Percentiles rank a stretch among this genome's conserved stretches.
Conservation (phyloP, 2,797 vertebrate genomes). For the Acipenser transmontanus region DNA sequence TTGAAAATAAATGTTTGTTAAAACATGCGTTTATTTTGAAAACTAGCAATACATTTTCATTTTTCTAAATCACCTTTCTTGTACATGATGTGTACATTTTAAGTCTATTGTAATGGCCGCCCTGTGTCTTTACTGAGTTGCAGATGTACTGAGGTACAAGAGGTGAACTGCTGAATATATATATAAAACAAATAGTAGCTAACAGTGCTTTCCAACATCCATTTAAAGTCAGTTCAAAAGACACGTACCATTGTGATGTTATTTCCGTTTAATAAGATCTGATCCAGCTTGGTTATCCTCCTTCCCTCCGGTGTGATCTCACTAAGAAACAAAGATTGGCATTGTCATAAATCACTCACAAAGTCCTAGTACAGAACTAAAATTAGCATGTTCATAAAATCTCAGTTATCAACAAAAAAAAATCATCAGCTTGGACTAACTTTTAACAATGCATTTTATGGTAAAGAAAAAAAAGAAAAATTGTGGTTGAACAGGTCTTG, state of each 20-base stretch:
- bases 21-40: no score
- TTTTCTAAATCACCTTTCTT: neutral
- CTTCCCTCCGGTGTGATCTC: constrained; percentile 90
- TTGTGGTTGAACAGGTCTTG: no score
- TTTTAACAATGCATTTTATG: no score
- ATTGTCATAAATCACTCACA: neutral
- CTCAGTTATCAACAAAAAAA: neutral
- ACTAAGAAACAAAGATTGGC: constrained; percentile 46
- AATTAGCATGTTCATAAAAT: neutral
- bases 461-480: no score
- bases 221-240: constrained; percentile 1
- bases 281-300: constrained; percentile 90
- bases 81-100: no score
- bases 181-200: neutral
- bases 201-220: neutral
- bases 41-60: neutral
- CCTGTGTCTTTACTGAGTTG: no score
- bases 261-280: constrained; percentile 90
- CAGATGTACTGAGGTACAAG: no score
- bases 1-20: no score
- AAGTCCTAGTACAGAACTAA: neutral
- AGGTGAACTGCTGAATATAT: no score
- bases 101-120: no score
- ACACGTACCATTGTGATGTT: constrained; percentile 89
- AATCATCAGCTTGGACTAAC: no score